Base-by-base conservation (phyloP, 2,888 invertebrate genomes). In the Drosophila suboccidentalis region DNA sequence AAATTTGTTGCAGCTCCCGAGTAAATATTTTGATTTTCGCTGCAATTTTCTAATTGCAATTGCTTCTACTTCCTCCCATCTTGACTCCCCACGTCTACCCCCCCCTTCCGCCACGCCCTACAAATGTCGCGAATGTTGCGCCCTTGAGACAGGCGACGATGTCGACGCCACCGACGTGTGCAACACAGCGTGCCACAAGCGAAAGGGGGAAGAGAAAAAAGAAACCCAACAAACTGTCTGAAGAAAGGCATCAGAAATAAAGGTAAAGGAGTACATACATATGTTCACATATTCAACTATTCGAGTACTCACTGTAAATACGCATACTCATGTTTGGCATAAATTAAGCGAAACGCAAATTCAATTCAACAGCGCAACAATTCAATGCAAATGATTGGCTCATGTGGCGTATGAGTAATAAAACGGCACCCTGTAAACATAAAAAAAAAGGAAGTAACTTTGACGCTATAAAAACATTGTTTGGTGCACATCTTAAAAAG, bases 111-210 rank as follows among this genome's bases (percentile, higher is more conserved):
- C 19, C 32, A 38, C 22, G 60, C 49, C 46, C 1, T 17, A 4
- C 43, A 57, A 57, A 46, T 62, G 50, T 61, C 63, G 62, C 60
- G 58, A 34, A 19, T 75, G 71, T 59, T 60, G 60, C 78, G 75
- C 78, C 75, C 75, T 76, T 76, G 78, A 78, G 75, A 78, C 75
- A 73, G 78, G 43, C 75, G 54, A 51, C 66, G 72, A 26, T 19
- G 62, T 39, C 71, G 68, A 22, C 43, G 68, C 29, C 29, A 26
- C 47, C 15, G 32, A 73, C 61, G 67, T 77, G 67, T 67, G 72
- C 78, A 75, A 51, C 67, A 57, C 67, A 63, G 73, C 58, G 54
- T 46, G 39, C 36, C 41, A 43, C 17, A 51, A 44, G 15, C 4
- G 29, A 29, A 39, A 10, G 5, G 15, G 11, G 11, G 6, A 17